phyloP scores from a whole-genome alignment of 37 sponge, comb jelly and placozoan species.

The Diacarnus erythraeanus region DNA sequence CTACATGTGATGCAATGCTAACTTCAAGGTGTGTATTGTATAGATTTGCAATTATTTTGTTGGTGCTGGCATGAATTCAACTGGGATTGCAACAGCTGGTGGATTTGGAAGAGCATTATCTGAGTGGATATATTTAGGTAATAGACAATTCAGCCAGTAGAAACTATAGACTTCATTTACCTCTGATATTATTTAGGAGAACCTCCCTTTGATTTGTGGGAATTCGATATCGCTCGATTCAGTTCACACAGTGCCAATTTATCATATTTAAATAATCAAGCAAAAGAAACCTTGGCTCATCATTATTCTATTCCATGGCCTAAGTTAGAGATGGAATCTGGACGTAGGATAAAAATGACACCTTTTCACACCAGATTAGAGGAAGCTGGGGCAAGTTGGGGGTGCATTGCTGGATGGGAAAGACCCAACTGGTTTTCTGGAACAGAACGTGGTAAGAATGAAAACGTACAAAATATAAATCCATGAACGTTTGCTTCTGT shows the following conservation, averaged over 20 bases:
- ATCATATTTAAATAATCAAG: constrained; percentile 17
- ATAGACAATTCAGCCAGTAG: no score
- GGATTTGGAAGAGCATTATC: constrained; percentile 75
- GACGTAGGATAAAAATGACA: constrained; percentile 31
- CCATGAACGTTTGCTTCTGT: no score
- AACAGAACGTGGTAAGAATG: constrained; percentile 1
- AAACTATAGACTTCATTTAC: no score
- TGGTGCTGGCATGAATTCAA: constrained; percentile 76
- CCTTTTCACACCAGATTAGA: constrained; percentile 47
- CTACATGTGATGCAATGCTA: no score
- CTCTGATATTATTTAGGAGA: constrained; percentile 15
- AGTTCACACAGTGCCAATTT: constrained; percentile 19
- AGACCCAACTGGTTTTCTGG: constrained; percentile 74
- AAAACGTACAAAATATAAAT: no score
- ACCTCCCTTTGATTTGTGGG: constrained; percentile 48
- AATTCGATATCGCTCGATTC: constrained; percentile 48
- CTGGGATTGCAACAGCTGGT: constrained; percentile 71
- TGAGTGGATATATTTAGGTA: constrained; percentile 68
- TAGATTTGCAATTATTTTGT: constrained; percentile 66
- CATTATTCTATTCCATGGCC: constrained; percentile 49
- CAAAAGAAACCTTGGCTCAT: constrained; percentile 20
- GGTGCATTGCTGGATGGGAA: constrained; percentile 69
- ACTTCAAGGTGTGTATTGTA: no score
- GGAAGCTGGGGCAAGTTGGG: constrained; percentile 49
- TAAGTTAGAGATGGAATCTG: constrained; percentile 21